Conservation (phyloP, 1,140 invertebrate genomes). For the Apis florea region DNA sequence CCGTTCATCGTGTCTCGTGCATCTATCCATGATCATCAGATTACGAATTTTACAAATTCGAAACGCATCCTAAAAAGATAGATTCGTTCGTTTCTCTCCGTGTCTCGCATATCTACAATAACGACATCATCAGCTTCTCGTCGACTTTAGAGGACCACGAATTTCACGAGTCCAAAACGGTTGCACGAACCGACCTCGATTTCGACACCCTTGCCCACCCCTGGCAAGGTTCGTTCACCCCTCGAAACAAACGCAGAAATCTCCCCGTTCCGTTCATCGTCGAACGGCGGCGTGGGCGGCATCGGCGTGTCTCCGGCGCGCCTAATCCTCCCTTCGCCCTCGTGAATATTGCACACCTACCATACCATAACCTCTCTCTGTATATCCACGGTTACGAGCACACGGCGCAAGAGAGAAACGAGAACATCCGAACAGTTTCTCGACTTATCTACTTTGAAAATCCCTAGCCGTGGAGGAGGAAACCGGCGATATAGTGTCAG, state of each 20-base stretch:
- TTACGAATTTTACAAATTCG: no score
- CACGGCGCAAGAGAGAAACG: slow-evolving; percentile 27
- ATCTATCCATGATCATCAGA: no score
- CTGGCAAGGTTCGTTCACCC: background rate
- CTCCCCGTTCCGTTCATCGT: no score
- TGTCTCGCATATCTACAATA: no score
- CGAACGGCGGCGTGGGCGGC: background rate
- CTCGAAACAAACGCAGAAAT: slow-evolving; percentile 8
- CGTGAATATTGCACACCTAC: background rate
- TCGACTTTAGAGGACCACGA: no score
- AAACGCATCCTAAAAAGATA: no score
- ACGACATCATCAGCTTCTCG: no score
- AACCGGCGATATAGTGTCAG: background rate
- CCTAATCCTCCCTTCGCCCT: slow-evolving; percentile 48
- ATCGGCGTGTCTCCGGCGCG: slow-evolving; percentile 28
- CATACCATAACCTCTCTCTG: background rate
- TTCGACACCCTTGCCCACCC: background rate
- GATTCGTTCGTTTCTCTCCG: no score
- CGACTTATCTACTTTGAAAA: slow-evolving; percentile 75
- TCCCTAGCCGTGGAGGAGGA: slow-evolving; percentile 61
- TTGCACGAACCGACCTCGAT: no score
- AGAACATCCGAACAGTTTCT: slow-evolving; percentile 32
- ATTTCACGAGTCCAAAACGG: no score
- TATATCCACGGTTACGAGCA: no score
- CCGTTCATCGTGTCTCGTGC: no score